Evolutionary conservation across 2,113 vertebrate species (phyloP), one percentile per base, ranked within the genome.

Genomic region (Dolichallabes microphthalmus): DNA sequence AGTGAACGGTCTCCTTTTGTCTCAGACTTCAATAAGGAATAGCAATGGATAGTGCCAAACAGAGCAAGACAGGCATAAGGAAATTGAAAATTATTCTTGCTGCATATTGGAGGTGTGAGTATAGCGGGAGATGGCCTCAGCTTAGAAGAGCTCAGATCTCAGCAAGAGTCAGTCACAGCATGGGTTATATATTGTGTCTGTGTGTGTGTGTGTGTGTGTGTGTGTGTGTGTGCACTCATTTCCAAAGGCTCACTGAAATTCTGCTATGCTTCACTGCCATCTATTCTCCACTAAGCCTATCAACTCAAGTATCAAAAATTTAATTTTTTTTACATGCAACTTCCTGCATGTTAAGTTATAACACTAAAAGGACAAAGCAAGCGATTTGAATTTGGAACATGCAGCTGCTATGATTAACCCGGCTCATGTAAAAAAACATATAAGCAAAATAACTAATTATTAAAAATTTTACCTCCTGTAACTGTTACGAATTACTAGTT

Each of bases 11-110:
- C 80, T 84, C 74, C 82, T 88, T 92, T 90, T 91, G 90, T 93
- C 89, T 93, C 74, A 63, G 84, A 85, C 77, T 52, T 87, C 75
- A 88, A 92, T 88, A 88, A 87, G 84, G 88, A 91, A 92, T 88
- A 88, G 88, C 90, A 93, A 93, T 92, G 89, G 90, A 93, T 93
- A 88, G 86, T 85, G 87, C 86, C 87, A 90, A 91, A 90, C 88
- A 88, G 89, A 91, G 93, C 91, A 89, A 92, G 91, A 89, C 90
- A 85, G 86, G 81, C 84, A 45, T 89, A 89, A 91, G 90, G 91
- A 94, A 91, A 93, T 90, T 91, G 91, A 89, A 92, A 92, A 92
- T 92, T 86, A 91, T 91, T 88, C 88, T 78, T 45, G 68, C 71
- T 88, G 84, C 88, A 87, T 83, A 71, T 71, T 32, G 83, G 83